These are phyloP conservation scores for Lasioglossum oenotherae DNA, from an alignment of 2,888 invertebrate species.

Conservation along the genomic window DNA sequence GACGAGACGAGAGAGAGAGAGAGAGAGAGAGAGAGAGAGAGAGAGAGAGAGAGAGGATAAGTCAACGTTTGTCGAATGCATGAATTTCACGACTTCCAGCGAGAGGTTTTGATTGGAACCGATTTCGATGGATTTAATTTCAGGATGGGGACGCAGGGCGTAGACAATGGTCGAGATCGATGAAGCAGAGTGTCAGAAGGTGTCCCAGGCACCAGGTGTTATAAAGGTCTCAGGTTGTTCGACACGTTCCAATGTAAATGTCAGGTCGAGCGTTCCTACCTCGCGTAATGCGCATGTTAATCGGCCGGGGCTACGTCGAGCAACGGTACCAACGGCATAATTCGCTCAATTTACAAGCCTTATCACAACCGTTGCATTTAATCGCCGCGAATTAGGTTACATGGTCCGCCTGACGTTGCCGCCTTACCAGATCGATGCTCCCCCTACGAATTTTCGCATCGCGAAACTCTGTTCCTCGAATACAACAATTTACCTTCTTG, in stretches of 20 bases:
- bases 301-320: slow-evolving; percentile 75
- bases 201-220: slow-evolving; percentile 49
- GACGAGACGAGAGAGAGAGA: background rate
- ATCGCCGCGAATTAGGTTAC: slow-evolving; percentile 80
- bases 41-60: background rate
- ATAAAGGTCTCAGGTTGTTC: slow-evolving; percentile 70
- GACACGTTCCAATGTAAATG: slow-evolving; percentile 80
- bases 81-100: background rate
- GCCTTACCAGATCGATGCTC: slow-evolving; percentile 41
- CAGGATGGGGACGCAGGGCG: background rate
- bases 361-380: slow-evolving; percentile 81
- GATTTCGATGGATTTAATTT: background rate
- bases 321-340: slow-evolving; percentile 78
- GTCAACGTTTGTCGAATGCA: background rate
- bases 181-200: slow-evolving; percentile 29
- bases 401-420: slow-evolving; percentile 69
- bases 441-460: slow-evolving; percentile 9
- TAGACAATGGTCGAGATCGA: slow-evolving; percentile 15
- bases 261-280: slow-evolving; percentile 73
- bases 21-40: background rate
- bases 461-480: background rate
- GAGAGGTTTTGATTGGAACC: background rate
- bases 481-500: background rate
- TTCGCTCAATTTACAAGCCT: slow-evolving; percentile 83
- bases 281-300: slow-evolving; percentile 82